Base-by-base conservation (phyloP, 1,140 invertebrate species). In the Phymorhynchus buccinoides region DNA sequence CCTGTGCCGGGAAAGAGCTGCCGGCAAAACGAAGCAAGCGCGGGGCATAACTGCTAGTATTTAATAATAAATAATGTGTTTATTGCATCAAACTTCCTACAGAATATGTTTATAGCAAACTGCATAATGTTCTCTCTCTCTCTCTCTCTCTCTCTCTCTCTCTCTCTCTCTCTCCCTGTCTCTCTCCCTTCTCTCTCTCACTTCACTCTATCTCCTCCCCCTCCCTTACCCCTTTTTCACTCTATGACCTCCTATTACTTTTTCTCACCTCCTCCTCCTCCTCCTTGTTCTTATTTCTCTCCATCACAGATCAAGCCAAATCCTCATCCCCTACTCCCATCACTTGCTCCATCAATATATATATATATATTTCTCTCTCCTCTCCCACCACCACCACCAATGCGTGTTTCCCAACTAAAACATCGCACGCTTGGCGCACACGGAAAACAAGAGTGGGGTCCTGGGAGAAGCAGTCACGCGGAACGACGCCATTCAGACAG, bases 401-500 rank as follows among this genome's bases (percentile, higher is more conserved):
- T 66, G 80, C 80, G 52, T 68, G 52, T 81, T 62, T 68, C 80
- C 80, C 80, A 81, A 41, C 62, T 68, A 81, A 81, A 81, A 81
- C 52, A 81, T 81, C 39, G 80, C 48, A 81, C 80, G 48, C 62
- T 37, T 66, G 52, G 42, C 80, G 62, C 52, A 44, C 77, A 79
- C 16, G 42, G 42, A 79, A n/a, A 78, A 78, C 75, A 79, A 35
- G n/a, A 56, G 27, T 18, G 27, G n/a, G 18, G 12, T 4, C 12
- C 56, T 3, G 3, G 32, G 42, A 44, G 32, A 56, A 9, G 27
- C 77, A 56, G 14, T 30, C 1, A 30, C n/a, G 77, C 42, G 77
- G 41, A 39, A 35, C 77, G 42, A 1, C 22, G 12, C 77, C 12
- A 79, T 79, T 79, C 77, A 79, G 77, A 39, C 77, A 79, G 52